Evolutionary conservation across 53 echinoderm and acorn worm genomes (phyloP).

Genomic region (Paelopatides confundens): DNA sequence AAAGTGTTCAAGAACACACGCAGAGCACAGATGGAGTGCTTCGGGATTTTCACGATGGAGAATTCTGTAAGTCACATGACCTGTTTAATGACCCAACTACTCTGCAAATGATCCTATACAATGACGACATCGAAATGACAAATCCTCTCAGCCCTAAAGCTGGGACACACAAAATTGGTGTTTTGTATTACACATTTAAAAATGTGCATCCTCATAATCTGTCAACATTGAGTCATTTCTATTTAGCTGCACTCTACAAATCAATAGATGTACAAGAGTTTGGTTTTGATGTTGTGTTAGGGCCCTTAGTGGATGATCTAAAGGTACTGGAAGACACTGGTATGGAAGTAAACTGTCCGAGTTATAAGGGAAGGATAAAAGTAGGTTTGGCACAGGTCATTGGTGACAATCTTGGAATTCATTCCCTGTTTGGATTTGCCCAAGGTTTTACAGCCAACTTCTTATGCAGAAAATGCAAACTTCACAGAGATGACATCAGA

Average conservation of each 20-base stretch:
- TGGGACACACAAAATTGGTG: slow-evolving; percentile 51
- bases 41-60: slow-evolving; percentile 60
- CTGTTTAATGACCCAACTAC: slow-evolving; percentile 23
- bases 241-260: slow-evolving; percentile 32
- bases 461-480: slow-evolving; percentile 44
- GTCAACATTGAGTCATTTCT: slow-evolving; percentile 50
- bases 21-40: slow-evolving; percentile 37
- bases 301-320: slow-evolving; percentile 42
- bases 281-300: slow-evolving; percentile 46
- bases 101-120: slow-evolving; percentile 26
- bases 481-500: slow-evolving; percentile 30
- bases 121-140: not conserved
- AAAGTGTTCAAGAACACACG: slow-evolving; percentile 19
- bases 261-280: too few relatives aligned
- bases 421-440: slow-evolving; percentile 45
- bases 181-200: slow-evolving; percentile 36
- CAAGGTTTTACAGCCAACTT: slow-evolving; percentile 47
- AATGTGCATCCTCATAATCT: slow-evolving; percentile 2
- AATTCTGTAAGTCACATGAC: not conserved
- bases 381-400: slow-evolving; percentile 38
- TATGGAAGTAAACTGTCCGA: slow-evolving; percentile 21
- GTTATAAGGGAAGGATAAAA: slow-evolving; percentile 28
- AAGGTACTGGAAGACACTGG: slow-evolving; percentile 35
- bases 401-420: slow-evolving; percentile 60
- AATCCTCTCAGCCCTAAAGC: slow-evolving; percentile 54